Percentiles rank a stretch among this genome's conserved stretches.
These are phyloP conservation scores for Noctilio leporinus DNA, from an alignment of 2,113 vertebrate species.

Conservation along the genomic window DNA sequence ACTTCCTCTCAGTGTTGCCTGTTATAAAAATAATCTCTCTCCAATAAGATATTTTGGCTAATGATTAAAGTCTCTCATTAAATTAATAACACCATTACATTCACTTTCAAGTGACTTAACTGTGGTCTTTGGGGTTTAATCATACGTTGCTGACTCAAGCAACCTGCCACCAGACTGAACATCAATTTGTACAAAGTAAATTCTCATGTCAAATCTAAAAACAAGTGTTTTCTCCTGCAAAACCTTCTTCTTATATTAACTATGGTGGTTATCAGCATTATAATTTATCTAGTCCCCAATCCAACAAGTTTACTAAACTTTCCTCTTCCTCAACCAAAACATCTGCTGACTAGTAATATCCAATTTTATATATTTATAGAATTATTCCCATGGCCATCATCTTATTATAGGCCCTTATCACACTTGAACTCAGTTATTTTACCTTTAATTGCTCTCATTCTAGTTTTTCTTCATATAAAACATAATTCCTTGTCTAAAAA, in stretches of 20 bases:
- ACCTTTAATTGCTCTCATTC: not conserved
- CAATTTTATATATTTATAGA: not conserved
- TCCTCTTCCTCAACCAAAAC: not conserved
- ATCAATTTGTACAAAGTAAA: not conserved
- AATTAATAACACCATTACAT: slow-evolving; percentile 50
- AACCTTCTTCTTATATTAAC: not conserved
- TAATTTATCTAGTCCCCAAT: not conserved
- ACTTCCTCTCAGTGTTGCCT: not conserved
- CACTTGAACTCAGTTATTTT: not conserved
- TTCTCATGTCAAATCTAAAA: not conserved
- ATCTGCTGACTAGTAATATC: not conserved
- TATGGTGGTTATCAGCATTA: not conserved
- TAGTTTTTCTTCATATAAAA: not conserved
- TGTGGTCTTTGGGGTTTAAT: not conserved
- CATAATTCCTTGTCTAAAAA: not conserved
- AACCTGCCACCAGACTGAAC: not conserved
- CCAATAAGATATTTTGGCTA: slow-evolving; percentile 29
- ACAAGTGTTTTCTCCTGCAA: not conserved
- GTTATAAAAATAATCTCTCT: not conserved
- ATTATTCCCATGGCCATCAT: not conserved
- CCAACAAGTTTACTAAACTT: not conserved
- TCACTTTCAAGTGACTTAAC: slow-evolving; percentile 37
- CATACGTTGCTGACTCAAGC: slow-evolving; percentile 12
- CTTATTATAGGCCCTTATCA: not conserved
- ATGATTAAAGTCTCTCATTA: slow-evolving; percentile 48